A percentile compares a stretch with the other conserved stretches of the same genome.
These are phyloP conservation scores for Nibea albiflora DNA, from an alignment of 2,113 vertebrate genomes.

Conservation along the genomic window DNA sequence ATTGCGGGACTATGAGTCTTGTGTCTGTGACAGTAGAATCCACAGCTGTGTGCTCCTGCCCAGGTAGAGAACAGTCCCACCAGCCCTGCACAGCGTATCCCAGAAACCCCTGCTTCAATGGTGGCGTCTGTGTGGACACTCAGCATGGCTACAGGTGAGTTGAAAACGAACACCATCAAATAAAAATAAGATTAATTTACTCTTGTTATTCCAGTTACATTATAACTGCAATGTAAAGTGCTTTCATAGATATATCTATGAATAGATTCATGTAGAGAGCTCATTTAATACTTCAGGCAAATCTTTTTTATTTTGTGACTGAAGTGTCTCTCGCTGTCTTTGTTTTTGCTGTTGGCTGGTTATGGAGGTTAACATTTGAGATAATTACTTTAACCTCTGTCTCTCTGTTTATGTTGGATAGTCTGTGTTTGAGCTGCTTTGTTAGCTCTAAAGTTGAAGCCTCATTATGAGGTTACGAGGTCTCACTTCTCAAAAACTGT, in stretches of 20 bases:
- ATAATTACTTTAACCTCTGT: slow-evolving; percentile 4
- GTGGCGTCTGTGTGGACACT: slow-evolving; percentile 87
- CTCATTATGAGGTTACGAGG: not conserved
- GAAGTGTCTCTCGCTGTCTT: not conserved
- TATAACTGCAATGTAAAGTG: too few relatives aligned
- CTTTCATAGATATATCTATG: too few relatives aligned
- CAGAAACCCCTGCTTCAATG: slow-evolving; percentile 88
- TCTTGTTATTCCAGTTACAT: not conserved
- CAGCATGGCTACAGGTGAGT: slow-evolving; percentile 89
- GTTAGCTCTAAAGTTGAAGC: not conserved
- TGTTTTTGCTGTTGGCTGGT: not conserved
- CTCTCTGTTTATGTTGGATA: not conserved
- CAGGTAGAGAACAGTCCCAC: slow-evolving; percentile 81
- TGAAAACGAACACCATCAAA: not conserved
- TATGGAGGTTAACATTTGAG: not conserved
- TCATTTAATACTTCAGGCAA: slow-evolving; percentile 13
- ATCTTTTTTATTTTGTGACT: slow-evolving; percentile 12
- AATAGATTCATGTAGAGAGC: not conserved
- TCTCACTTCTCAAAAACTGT: not conserved
- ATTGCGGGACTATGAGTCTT: slow-evolving; percentile 84
- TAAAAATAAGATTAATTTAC: not conserved
- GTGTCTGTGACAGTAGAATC: slow-evolving; percentile 83
- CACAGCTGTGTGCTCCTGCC: slow-evolving; percentile 80
- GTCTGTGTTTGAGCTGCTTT: too few relatives aligned
- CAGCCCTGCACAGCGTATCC: slow-evolving; percentile 86